Percentiles rank a stretch among this genome's conserved stretches.
These are phyloP conservation scores for Idaea dimidiata DNA, from an alignment of 2,888 invertebrate species.

Conservation along the genomic window DNA sequence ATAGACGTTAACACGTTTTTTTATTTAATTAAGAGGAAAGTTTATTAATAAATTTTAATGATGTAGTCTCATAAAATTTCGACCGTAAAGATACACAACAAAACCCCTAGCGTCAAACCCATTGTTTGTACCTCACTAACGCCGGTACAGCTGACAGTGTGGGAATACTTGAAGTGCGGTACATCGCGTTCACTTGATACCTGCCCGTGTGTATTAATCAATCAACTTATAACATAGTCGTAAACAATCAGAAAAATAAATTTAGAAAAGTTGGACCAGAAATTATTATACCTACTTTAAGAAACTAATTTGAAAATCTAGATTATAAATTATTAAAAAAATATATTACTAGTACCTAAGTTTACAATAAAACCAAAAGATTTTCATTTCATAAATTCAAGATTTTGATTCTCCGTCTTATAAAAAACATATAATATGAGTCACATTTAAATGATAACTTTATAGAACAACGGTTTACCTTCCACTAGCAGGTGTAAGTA, in stretches of 20 bases:
- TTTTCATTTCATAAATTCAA: not conserved
- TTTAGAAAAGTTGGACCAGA: not conserved
- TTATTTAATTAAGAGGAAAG: not conserved
- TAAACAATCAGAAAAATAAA: not conserved
- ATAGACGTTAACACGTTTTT: not conserved
- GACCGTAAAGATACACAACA: conserved; percentile 47
- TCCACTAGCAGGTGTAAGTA: conserved; percentile 87
- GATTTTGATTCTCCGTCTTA: too few relatives aligned
- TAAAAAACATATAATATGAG: not conserved
- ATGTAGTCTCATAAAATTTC: conserved; percentile 37
- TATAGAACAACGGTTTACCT: conserved; percentile 74
- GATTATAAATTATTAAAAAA: not conserved
- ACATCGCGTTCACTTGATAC: conserved; percentile 86
- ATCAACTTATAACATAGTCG: conserved; percentile 22
- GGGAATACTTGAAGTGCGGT: conserved; percentile 95
- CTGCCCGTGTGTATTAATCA: conserved; percentile 62
- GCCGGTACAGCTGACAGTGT: conserved; percentile 88
- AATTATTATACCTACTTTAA: not conserved
- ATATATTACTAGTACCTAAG: too few relatives aligned
- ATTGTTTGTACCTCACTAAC: conserved; percentile 84
- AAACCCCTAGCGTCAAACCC: conserved; percentile 60
- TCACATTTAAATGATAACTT: not conserved
- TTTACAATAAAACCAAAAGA: too few relatives aligned
- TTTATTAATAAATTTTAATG: not conserved
- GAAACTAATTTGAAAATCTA: not conserved